These are phyloP conservation scores for Tadarida brasiliensis DNA, from an alignment of 2,797 vertebrate genomes.

Conservation along the genomic window DNA sequence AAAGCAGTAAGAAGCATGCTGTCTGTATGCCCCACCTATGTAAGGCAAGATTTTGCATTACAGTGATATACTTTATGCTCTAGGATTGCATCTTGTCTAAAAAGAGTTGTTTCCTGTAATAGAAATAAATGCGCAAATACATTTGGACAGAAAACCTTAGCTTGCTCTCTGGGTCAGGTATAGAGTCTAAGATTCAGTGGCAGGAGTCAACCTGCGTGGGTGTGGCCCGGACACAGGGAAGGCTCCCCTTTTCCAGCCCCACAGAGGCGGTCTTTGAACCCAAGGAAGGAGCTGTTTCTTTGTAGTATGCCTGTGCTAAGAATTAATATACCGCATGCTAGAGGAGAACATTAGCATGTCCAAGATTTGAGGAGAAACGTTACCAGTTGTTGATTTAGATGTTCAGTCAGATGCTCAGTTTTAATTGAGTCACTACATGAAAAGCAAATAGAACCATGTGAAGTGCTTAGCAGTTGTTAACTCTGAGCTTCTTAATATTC, in stretches of 20 bases:
- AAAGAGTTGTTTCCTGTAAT: neutral
- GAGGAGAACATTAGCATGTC: neutral
- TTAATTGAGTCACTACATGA: neutral
- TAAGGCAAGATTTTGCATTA: neutral
- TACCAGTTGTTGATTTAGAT: constrained; percentile 4
- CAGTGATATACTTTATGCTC: neutral
- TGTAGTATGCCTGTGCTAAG: neutral
- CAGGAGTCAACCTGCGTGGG: neutral
- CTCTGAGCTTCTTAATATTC: neutral
- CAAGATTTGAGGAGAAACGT: constrained; percentile 31
- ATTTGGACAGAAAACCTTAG: neutral
- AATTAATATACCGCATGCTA: neutral
- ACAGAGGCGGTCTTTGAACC: constrained; percentile 4
- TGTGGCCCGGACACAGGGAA: neutral
- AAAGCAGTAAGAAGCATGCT: neutral
- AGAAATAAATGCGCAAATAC: neutral
- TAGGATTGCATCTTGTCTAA: neutral
- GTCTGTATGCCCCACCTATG: neutral
- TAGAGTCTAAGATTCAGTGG: neutral
- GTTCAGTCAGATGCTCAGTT: neutral
- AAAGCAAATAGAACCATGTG: neutral
- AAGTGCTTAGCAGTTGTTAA: neutral
- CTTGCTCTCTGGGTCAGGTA: neutral
- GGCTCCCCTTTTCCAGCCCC: neutral
- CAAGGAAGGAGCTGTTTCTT: neutral